phyloP scores from a whole-genome alignment of 2,113 vertebrate species.

The Chauna torquata region DNA sequence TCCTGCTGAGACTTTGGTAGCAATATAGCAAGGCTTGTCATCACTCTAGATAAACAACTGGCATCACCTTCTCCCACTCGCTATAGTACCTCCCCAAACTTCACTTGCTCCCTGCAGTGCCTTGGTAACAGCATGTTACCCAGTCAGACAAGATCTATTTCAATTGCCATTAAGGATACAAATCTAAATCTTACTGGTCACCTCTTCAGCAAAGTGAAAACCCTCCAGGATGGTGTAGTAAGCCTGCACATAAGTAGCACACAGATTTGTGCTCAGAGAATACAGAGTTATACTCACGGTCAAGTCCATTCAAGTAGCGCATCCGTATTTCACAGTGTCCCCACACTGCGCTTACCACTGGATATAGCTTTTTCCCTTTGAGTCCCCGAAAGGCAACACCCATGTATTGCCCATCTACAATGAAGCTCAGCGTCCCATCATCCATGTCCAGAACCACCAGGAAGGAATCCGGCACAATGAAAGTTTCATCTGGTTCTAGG shows the following conservation, averaged over 20 bases:
- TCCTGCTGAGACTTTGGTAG: neutral
- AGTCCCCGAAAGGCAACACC: constrained; percentile 95
- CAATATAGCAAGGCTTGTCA: fast-evolving
- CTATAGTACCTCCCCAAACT: neutral
- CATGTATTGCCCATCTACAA: constrained; percentile 97
- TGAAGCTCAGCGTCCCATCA: constrained; percentile 94
- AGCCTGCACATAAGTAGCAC: neutral
- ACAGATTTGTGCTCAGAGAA: no score
- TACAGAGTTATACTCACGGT: constrained; percentile 88
- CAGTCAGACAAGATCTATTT: fast-evolving
- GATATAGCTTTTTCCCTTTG: constrained; percentile 96
- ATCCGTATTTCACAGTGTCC: constrained; percentile 99
- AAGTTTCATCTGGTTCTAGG: constrained; percentile 92
- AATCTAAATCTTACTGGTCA: neutral
- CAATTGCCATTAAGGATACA: fast-evolving
- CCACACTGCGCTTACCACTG: constrained; percentile 97
- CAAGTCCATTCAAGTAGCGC: constrained; percentile 98
- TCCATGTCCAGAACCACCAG: constrained; percentile 98
- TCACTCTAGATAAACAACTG: neutral
- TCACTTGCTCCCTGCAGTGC: neutral
- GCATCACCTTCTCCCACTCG: neutral
- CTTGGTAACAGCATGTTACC: fast-evolving
- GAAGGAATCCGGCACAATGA: constrained; percentile 96
- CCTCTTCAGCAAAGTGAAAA: fast-evolving
- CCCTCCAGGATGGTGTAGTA: neutral